Evolutionary conservation across 2,888 invertebrate species (phyloP), one percentile per base, ranked within the genome.

Genomic region (Synanthedon formicaeformis): DNA sequence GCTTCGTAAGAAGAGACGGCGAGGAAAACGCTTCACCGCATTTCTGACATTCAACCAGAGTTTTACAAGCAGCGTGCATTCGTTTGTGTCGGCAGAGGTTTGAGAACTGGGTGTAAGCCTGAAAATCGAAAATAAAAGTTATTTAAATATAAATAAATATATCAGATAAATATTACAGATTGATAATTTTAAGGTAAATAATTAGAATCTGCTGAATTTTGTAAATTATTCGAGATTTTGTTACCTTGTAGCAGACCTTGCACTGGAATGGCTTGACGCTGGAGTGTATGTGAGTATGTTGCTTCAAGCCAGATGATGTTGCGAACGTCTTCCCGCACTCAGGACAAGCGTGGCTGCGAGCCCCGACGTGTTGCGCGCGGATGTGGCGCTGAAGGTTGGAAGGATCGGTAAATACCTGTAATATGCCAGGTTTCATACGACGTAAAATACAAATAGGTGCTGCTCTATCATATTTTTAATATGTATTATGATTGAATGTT

Each of bases 321-420:
- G 95, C 96, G 86, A 99, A 99, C 57, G 98, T 98, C 90, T 99
- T 99, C 60, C 98, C 98, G 88, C 99, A 99, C 88, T 98, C 97
- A 56, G 95, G 93, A 76, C 99, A 99, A 64, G 97, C 97, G 92
- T 99, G 98, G 75, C 95, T 94, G 72, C 98, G 91, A 50, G 97
- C 97, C 53, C 98, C 98, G 60, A 94, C 94, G 93, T 98, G 98
- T 81, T 96, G 94, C 62, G 95, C 94, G 74, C 98, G 92, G 83
- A 97, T 97, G 90, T 98, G 98, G 71, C 97, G 93, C 89, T 98
- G 98, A 65, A 98, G 92, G 88, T 97, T 96, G 88, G 96, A 96
- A 73, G 97, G 96, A 90, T 98, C 97, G 74, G 96, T 95, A 90
- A 98, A 98, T 81, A 94, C 93, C 93, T 95, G 91, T 78, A 91